Base-by-base conservation (phyloP, 2,113 vertebrate species). In the Machaerirhynchus nigripectus region DNA sequence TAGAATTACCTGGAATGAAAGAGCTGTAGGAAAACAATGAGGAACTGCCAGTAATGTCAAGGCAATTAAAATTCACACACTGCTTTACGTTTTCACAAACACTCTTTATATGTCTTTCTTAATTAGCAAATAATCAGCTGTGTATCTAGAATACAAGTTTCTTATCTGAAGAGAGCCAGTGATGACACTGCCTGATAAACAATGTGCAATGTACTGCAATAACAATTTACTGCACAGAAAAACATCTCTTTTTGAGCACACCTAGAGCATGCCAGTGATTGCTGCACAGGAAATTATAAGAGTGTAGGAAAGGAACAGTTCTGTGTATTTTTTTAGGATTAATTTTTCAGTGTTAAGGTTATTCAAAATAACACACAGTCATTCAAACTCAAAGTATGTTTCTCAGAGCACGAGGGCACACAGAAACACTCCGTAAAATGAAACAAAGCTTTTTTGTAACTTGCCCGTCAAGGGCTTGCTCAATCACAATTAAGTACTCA, bases 81-180 rank as follows among this genome's bases (percentile, higher is more conserved):
- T 53, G 20, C 11, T 87, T 92, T 92, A 91, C 2, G 3, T 93
- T 95, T 95, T 81, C 76, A 95, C 87, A 93, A 76, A 85, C 63
- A 79, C 11, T 44, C 42, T 52, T 83, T 86, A 59, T 61, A 84
- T n/a, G 44, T 63, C 75, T 93, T 39, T 74, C 75, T 73, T 90
- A 93, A 95, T 84, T 68, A 63, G 85, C 64, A 96, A 91, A 85
- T 92, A 94, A 94, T 90, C 71, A 92, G 21, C 42, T 57, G 68
- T 64, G 31, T 93, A 92, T 81, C 35, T 93, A 96, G 44, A 93
- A 88, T 10, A 93, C 24, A 47, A 81, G 46, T 52, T 90, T 63
- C 63, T 85, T 93, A 91, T 80, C 68, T 56, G 30, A 90, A 87
- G 50, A 93, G 37, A 40, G 53, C 4, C 18, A 37, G n/a, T 26